Conservation (phyloP, 2,113 vertebrate species). For the Scytalopus superciliaris region DNA sequence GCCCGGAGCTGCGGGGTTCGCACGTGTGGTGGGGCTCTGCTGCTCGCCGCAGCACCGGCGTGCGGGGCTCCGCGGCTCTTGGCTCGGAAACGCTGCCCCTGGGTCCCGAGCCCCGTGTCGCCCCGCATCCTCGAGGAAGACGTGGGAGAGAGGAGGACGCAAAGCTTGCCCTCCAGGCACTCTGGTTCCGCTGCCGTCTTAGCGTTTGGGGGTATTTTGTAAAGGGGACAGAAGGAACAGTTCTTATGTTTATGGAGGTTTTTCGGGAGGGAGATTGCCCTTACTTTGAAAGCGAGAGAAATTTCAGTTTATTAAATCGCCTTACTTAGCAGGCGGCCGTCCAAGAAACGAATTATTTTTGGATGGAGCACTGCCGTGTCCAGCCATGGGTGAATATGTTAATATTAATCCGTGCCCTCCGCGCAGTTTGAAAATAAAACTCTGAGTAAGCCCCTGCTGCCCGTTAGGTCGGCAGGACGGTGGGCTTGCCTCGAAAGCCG, state of each 20-base stretch:
- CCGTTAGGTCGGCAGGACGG: not conserved
- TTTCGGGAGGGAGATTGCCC: not conserved
- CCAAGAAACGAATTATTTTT: slow-evolving; percentile 2
- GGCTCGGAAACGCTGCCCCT: not conserved
- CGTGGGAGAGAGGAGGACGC: not conserved
- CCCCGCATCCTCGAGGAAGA: not conserved
- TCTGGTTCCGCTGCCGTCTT: not conserved
- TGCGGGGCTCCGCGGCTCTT: not conserved
- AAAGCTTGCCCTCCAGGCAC: not conserved
- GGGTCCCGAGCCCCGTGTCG: not conserved
- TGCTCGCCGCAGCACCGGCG: not conserved
- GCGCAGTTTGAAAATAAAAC: not conserved
- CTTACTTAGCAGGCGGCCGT: not conserved
- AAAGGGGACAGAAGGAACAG: not conserved
- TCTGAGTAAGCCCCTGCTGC: rapidly evolving
- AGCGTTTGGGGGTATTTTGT: not conserved
- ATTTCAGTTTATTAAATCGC: not conserved
- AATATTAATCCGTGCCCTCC: not conserved
- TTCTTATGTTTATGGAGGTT: not conserved
- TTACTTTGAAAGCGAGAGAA: not conserved
- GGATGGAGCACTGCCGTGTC: not conserved
- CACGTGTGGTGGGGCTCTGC: not conserved
- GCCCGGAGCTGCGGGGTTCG: not conserved
- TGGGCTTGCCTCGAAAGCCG: not conserved
- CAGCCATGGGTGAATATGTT: not conserved